Evolutionary conservation across 2,888 invertebrate genomes (phyloP).

Genomic region (Clitarchus hookeri): DNA sequence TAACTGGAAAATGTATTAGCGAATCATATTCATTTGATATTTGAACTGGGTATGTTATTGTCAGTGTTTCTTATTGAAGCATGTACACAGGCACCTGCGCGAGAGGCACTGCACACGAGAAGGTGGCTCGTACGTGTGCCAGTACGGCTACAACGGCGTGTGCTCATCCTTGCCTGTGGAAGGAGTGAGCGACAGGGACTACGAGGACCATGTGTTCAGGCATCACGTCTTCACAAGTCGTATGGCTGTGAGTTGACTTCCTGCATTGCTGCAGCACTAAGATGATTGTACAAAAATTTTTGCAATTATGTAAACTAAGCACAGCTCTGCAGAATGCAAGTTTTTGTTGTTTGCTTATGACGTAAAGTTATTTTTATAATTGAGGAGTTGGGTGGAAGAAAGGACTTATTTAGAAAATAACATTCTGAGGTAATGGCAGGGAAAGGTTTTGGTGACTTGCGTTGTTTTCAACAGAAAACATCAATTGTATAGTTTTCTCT

Average conservation of each 20-base stretch:
- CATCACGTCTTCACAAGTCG: slow-evolving; percentile 54
- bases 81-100: slow-evolving; percentile 70
- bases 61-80: slow-evolving; percentile 47
- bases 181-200: slow-evolving; percentile 85
- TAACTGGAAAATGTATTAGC: neutral
- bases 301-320: no score
- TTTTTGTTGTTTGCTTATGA: no score
- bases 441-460: no score
- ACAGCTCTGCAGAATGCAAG: no score
- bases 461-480: no score
- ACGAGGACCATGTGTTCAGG: slow-evolving; percentile 81
- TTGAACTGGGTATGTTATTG: neutral
- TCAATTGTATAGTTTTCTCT: no score
- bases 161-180: slow-evolving; percentile 87
- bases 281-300: no score
- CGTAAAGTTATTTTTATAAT: no score
- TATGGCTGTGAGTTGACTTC: neutral
- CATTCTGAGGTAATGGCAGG: no score
- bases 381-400: no score
- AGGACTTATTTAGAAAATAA: no score
- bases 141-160: slow-evolving; percentile 85
- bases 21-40: neutral
- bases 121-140: slow-evolving; percentile 84
- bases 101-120: slow-evolving; percentile 81
- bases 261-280: neutral